phyloP scores from a whole-genome alignment of 2,113 vertebrate species.

The rabbit (Oryctolagus cuniculus) region mOryCun1.1 NC_091432.1:146206001-146206500 shows the following conservation, averaged over 20 bases:
- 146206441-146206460: neutral
- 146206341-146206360: slow-evolving; percentile 92
- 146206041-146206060: neutral
- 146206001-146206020: neutral
- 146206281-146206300: slow-evolving; percentile 95
- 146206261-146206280: slow-evolving; percentile 93
- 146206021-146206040: neutral
- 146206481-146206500: neutral
- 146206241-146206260: slow-evolving; percentile 83
- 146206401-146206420: neutral
- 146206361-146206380: slow-evolving; percentile 88
- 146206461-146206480: neutral
- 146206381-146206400: neutral
- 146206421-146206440: neutral
- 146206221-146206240: neutral
- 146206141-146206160: neutral
- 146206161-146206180: neutral
- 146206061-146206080: neutral
- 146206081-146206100: neutral
- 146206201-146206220: neutral
- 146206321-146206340: slow-evolving; percentile 94
- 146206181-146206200: neutral
- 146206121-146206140: neutral
- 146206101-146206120: neutral
- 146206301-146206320: slow-evolving; percentile 94